These are phyloP conservation scores for Drosophila sordidula DNA, from an alignment of 2,888 invertebrate species.

Conservation along the genomic window DNA sequence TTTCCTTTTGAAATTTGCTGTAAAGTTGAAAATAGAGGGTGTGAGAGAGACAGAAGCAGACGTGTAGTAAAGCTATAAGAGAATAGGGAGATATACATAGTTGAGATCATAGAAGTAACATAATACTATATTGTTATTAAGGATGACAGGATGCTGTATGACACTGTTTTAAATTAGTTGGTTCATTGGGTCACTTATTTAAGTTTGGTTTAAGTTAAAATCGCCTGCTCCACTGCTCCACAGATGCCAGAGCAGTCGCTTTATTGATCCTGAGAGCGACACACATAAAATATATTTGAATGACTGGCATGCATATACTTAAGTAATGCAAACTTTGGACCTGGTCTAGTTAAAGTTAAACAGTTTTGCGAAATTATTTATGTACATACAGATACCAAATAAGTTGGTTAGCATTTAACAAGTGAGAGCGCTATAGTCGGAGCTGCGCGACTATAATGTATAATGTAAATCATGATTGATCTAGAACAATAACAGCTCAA, in stretches of 20 bases:
- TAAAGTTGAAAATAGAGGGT: neutral
- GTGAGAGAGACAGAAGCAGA: neutral
- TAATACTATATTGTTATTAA: neutral
- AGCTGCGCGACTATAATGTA: neutral
- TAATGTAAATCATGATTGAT: too few species aligned
- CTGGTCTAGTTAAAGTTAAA: neutral
- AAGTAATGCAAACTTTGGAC: slow-evolving; percentile 7
- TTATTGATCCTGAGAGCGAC: slow-evolving; percentile 35
- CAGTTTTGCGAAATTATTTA: neutral
- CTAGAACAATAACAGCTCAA: too few species aligned
- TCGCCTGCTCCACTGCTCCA: neutral
- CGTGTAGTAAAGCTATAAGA: neutral
- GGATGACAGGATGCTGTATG: neutral
- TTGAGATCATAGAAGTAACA: too few species aligned
- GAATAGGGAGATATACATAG: neutral
- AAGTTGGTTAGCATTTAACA: slow-evolving; percentile 3
- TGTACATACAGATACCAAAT: neutral
- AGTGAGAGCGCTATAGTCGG: slow-evolving; percentile 21
- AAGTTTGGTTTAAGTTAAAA: neutral
- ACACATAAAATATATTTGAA: slow-evolving; percentile 57
- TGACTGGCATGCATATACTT: slow-evolving; percentile 39
- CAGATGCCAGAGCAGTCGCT: slow-evolving; percentile 6
- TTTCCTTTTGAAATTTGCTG: neutral
- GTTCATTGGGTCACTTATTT: neutral
- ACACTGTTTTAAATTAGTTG: neutral